Base-by-base conservation (phyloP, 2,888 invertebrate species). In the Nowickia ferox region DNA sequence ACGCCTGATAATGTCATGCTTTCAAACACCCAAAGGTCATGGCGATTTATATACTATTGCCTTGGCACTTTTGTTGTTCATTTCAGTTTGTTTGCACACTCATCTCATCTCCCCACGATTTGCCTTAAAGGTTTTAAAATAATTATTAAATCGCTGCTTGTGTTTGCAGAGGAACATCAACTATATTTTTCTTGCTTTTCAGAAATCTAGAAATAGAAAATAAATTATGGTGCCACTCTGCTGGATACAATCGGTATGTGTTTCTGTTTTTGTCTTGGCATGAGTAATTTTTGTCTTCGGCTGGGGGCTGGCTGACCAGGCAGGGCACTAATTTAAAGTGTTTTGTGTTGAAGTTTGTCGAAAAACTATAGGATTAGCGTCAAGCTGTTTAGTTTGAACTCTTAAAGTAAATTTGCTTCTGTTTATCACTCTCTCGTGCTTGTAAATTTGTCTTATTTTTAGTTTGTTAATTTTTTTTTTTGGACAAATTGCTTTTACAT, bases 221-320 rank as follows among this genome's bases (percentile, higher is more conserved):
- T 55, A 75, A 75, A 79, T 76, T 40, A 48, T 61, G 76, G 71
- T 76, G 71, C 61, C 76, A 66, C 72, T 72, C 59, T 75, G 53
- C 53, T 77, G 72, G 66, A 66, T 66, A 57, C 74, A 81, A 81
- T 69, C 78, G 46, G 17, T 75, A 57, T 51, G 51, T 51, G 15
- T 57, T 85, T n/a, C n/a, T 78, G 69, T 63, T 5, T 76, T 69
- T 57, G 38, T 22, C 42, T 15, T 44, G 69, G 57, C 77, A 82
- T 78, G 57, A 81, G 63, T 74, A 69, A 69, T 82, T 79, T 77
- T 72, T 75, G 81, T 74, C 69, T 78, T 30, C 6, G 78, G 44
- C 69, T 61, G 75, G n/a, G 40, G 40, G 10, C 8, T 51, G 17
- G 9, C 48, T n/a, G 42, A 17, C 19, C 68, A 57, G 61, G 22